A percentile compares a stretch with the other conserved stretches of the same genome.
phyloP scores from a whole-genome alignment of 2,888 invertebrate species.

The Sepioteuthis lessoniana region DNA sequence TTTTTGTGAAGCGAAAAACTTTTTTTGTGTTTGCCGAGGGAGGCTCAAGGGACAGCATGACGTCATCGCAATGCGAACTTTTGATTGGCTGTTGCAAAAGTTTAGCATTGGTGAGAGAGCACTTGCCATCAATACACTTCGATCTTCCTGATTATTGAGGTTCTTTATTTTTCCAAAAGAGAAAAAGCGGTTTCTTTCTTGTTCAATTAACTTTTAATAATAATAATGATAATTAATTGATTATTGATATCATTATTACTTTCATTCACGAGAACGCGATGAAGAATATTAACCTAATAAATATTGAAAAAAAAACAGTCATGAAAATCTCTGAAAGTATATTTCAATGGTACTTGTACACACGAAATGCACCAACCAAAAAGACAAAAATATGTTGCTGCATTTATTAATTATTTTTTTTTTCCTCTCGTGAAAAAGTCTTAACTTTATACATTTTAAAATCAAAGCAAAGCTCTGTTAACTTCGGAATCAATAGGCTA shows the following conservation, averaged over 20 bases:
- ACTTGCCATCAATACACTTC: background rate
- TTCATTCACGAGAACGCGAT: background rate
- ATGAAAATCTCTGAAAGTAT: too few species aligned
- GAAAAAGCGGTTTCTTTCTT: background rate
- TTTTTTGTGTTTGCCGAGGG: conserved; percentile 21
- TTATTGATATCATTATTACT: background rate
- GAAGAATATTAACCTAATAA: background rate
- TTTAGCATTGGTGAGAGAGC: background rate
- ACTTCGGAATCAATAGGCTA: too few species aligned
- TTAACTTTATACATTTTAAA: too few species aligned
- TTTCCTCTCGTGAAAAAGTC: too few species aligned
- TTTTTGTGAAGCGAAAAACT: conserved; percentile 33
- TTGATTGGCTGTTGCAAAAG: background rate
- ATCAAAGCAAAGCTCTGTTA: too few species aligned
- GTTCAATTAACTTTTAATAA: background rate
- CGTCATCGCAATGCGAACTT: background rate
- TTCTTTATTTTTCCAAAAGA: background rate
- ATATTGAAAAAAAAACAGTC: too few species aligned
- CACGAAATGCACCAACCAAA: too few species aligned
- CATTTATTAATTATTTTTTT: too few species aligned
- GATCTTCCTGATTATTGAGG: background rate
- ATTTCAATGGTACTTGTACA: too few species aligned
- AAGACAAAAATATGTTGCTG: too few species aligned
- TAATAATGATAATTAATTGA: background rate
- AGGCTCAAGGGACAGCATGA: background rate